These are phyloP conservation scores for Hylyphantes graminicola DNA, from an alignment of 1,140 invertebrate genomes.

Conservation along the genomic window DNA sequence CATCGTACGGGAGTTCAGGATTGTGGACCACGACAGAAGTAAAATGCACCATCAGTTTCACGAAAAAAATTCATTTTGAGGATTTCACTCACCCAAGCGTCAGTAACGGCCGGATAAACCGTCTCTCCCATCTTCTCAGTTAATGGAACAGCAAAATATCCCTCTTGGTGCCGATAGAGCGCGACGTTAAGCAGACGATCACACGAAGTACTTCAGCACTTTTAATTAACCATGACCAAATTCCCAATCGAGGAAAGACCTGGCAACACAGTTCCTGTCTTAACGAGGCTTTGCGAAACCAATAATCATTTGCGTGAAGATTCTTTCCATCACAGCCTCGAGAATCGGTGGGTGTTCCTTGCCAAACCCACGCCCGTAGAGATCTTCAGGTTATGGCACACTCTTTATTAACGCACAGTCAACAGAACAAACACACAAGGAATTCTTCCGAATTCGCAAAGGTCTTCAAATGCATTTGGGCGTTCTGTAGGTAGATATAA, in stretches of 20 bases:
- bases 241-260: conserved; percentile 5
- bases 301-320: conserved; percentile 20
- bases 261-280: not conserved
- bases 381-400: conserved; percentile 5
- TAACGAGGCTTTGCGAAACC: conserved; percentile 16
- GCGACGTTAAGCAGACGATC: not conserved
- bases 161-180: not conserved
- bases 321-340: not conserved
- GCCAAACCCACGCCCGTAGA: conserved; percentile 35
- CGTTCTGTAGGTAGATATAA: conserved; percentile 13
- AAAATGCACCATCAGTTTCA: not conserved
- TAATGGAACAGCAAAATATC: not conserved
- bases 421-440: not conserved
- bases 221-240: conserved; percentile 36
- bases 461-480: conserved; percentile 23
- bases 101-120: conserved; percentile 30
- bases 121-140: conserved; percentile 19
- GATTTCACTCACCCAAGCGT: conserved; percentile 32
- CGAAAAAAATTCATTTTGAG: not conserved
- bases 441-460: not conserved
- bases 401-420: conserved; percentile 15
- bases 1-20: not conserved
- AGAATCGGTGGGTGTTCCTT: conserved; percentile 44
- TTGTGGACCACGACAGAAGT: not conserved
- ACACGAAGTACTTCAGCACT: too few relatives aligned